Percentiles rank a stretch among this genome's conserved stretches.
Evolutionary conservation across 2,888 invertebrate genomes (phyloP).

Genomic region (Orchesellides sinensis): DNA sequence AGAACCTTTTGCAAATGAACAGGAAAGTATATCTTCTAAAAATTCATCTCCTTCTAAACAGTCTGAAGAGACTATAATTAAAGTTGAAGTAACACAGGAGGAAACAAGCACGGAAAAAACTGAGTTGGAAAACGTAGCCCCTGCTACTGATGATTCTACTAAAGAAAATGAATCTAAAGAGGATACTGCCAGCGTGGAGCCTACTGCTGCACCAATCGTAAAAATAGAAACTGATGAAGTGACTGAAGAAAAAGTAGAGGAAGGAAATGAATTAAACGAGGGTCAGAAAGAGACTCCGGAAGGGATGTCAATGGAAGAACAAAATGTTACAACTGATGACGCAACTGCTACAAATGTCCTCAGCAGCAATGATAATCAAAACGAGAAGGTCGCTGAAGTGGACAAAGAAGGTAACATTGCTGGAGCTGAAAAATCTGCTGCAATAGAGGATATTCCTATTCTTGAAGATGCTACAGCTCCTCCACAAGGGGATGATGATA

Average conservation of each 20-base stretch:
- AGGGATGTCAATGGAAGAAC: neutral
- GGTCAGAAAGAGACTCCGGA: neutral
- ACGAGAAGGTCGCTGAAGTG: neutral
- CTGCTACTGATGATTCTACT: neutral
- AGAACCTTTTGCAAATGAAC: conserved; percentile 20
- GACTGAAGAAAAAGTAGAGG: neutral
- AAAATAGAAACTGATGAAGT: neutral
- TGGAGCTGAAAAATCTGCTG: neutral
- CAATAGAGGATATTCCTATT: conserved; percentile 4
- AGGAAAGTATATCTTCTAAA: neutral
- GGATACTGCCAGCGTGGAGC: neutral
- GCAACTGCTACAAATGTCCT: neutral
- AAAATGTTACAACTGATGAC: neutral
- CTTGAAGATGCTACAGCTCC: conserved; percentile 23
- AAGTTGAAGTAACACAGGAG: neutral
- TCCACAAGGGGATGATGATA: neutral
- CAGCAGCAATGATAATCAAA: neutral
- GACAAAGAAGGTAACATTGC: neutral
- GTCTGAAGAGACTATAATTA: neutral
- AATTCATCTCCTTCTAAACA: neutral
- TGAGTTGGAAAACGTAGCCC: neutral
- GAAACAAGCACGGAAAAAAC: neutral
- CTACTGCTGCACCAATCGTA: neutral
- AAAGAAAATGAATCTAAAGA: neutral
- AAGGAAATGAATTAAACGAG: neutral